These are phyloP conservation scores for Carassius gibelio DNA, from an alignment of 2,113 vertebrate genomes.

Conservation along the genomic window DNA sequence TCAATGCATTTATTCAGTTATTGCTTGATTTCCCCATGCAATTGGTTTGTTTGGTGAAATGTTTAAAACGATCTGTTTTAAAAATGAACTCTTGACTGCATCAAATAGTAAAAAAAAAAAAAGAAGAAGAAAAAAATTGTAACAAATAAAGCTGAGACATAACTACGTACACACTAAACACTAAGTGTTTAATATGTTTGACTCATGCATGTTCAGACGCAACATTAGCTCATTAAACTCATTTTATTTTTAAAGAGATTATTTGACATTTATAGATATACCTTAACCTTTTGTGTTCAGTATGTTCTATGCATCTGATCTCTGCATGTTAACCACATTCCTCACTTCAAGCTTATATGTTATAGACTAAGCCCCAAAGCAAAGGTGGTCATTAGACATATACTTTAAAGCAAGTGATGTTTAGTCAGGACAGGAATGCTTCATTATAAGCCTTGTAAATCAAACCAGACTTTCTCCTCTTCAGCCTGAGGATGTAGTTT, in stretches of 20 bases:
- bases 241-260: neutral
- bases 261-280: neutral
- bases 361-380: constrained; percentile 2
- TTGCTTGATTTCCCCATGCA: neutral
- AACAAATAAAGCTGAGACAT: neutral
- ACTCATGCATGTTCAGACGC: neutral
- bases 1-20: neutral
- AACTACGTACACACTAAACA: neutral
- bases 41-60: neutral
- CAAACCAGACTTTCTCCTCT: constrained; percentile 23
- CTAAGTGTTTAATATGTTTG: neutral
- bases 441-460: constrained; percentile 19
- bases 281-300: neutral
- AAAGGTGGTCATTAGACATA: constrained; percentile 8
- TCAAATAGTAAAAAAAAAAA: too few relatives aligned
- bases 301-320: neutral
- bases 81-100: neutral
- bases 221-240: neutral
- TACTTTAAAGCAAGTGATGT: constrained; percentile 1
- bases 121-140: too few relatives aligned
- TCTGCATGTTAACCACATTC: constrained; percentile 18
- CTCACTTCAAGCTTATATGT: neutral
- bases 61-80: neutral
- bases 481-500: constrained; percentile 13
- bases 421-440: constrained; percentile 19